Conservation (phyloP, 2,113 vertebrate genomes). For the Gymnocephalus cernua region DNA sequence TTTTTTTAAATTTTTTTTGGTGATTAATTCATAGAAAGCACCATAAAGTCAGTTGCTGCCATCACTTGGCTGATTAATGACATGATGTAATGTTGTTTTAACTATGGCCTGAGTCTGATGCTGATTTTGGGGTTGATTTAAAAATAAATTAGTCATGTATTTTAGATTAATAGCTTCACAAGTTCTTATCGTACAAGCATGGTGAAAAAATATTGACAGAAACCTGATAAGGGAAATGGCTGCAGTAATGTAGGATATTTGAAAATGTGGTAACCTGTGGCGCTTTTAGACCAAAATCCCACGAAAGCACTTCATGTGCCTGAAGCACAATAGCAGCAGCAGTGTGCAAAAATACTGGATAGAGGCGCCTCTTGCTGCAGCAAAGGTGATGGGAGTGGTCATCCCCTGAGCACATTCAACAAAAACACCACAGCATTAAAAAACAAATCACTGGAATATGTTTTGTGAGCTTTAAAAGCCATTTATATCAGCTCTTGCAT, state of each 20-base stretch:
- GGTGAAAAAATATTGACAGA: no score
- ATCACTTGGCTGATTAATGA: background rate
- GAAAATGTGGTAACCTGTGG: background rate
- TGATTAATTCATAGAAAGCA: background rate
- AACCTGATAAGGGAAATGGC: background rate
- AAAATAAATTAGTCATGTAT: no score
- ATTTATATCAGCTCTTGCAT: background rate
- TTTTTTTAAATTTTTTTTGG: no score
- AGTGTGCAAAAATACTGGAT: background rate
- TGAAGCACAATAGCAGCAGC: slow-evolving; percentile 4
- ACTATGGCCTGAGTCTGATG: background rate
- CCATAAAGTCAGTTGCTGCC: background rate
- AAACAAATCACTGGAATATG: background rate
- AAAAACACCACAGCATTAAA: background rate
- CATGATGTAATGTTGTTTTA: slow-evolving; percentile 2
- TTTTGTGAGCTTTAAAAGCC: background rate
- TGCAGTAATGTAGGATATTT: background rate
- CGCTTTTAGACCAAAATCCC: background rate
- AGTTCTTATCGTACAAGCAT: no score
- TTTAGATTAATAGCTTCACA: no score
- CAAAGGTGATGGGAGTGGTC: background rate
- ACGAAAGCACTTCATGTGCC: slow-evolving; percentile 11
- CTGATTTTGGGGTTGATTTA: no score
- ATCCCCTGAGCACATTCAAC: slow-evolving; percentile 1
- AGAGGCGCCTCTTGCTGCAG: slow-evolving; percentile 6